Base-by-base conservation (phyloP, 1,140 invertebrate genomes). In the Branchinecta lindahli region DNA sequence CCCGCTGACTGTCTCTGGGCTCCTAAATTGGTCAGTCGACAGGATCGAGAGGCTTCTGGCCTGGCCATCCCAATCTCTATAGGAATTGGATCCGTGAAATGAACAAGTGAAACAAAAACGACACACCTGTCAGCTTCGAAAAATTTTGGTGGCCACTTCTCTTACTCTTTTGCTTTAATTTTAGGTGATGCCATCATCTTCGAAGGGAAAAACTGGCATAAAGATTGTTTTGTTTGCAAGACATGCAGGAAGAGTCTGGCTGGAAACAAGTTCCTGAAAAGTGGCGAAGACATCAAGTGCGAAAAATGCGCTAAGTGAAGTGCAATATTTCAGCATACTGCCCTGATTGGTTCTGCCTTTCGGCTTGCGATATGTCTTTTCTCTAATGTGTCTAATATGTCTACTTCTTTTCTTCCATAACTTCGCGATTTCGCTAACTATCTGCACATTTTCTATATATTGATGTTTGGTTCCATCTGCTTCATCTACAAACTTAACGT, bases 211-310 rank as follows among this genome's bases (percentile, higher is more conserved):
- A 12, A 61, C 6, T 61, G 52, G 52, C 52, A 61, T 61, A 61
- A 61, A 20, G 52, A 61, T 20, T 61, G 52, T 20, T 61, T 61
- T 20, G 52, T 61, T 1, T 61, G 52, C 18, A 12, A 61, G 12
- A 61, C 52, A 15, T 61, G 52, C 52, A 61, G 18, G 12, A 15
- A 12, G 6, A 61, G 52, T 61, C 18, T 61, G 1, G 52, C 52
- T 61, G 52, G 52, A 20, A 61, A 61, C 18, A 61, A 61, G 52
- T 61, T 61, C 52, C 52, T 61, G 18, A 61, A 61, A 20, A 61
- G 52, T 6, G 52, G 52, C 12, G 52, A 61, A 61, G 12, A 61
- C 18, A 15, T 61, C 12, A 61, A 61, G 18, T 61, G 52, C 18
- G 52, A 61, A 61, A 61, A 61, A 61, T 61, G 52, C 52, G 52